Percentiles rank a stretch among this genome's conserved stretches.
phyloP scores from a whole-genome alignment of 2,797 vertebrate genomes.

The Valencia hispanica region DNA sequence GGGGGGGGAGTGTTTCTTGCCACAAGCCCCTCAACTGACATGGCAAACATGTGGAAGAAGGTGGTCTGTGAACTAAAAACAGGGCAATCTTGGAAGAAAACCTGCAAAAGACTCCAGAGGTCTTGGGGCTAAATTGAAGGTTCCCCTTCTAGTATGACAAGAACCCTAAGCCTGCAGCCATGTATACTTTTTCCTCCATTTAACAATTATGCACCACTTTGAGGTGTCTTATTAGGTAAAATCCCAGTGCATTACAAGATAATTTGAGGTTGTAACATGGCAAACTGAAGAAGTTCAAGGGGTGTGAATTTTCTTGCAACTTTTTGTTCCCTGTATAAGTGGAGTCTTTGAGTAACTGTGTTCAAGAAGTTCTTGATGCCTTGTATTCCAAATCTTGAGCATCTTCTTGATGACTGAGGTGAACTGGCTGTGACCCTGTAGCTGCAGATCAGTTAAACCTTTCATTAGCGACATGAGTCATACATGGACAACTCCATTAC shows the following conservation, averaged over 20 bases:
- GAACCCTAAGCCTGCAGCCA: background rate
- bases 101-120: background rate
- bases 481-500: background rate
- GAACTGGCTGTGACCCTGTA: conserved; percentile 52
- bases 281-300: background rate
- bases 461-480: conserved; percentile 72
- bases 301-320: background rate
- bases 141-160: background rate
- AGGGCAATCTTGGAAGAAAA: background rate
- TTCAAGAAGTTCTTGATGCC: conserved; percentile 4
- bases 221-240: background rate
- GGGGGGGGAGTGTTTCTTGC: too few relatives aligned
- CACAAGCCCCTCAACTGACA: too few relatives aligned
- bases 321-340: background rate
- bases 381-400: background rate
- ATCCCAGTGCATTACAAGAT: background rate
- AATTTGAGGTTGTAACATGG: background rate
- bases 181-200: background rate
- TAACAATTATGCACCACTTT: background rate
- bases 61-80: background rate
- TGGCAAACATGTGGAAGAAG: too few relatives aligned
- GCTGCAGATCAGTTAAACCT: conserved; percentile 58
- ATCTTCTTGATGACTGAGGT: conserved; percentile 31
- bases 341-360: background rate
- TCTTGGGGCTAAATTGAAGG: background rate